Evolutionary conservation across 1,140 invertebrate genomes (phyloP).

Genomic region (Lepidostoma basale): DNA sequence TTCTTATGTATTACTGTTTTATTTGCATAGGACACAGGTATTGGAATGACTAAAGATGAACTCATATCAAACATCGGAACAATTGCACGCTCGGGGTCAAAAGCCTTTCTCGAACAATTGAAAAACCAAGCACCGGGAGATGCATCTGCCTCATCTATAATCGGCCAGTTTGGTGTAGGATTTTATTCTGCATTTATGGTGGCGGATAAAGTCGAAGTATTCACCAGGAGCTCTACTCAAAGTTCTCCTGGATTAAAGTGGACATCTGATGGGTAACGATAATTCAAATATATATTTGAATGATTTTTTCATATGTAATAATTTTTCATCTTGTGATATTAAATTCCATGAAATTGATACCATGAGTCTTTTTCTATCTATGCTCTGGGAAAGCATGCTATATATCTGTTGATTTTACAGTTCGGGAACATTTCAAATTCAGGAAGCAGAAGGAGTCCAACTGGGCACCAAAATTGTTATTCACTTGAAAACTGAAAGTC

Average conservation of each 20-base stretch:
- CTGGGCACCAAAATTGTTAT: slow-evolving; percentile 93
- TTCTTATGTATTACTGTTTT: not conserved
- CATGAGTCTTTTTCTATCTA: too few relatives aligned
- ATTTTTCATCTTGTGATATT: too few relatives aligned
- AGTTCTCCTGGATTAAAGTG: slow-evolving; percentile 79
- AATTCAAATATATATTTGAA: not conserved
- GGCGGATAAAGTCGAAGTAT: slow-evolving; percentile 92
- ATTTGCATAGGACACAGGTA: slow-evolving; percentile 77
- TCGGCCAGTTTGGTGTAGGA: slow-evolving; percentile 98
- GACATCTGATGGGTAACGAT: slow-evolving; percentile 82
- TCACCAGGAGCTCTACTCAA: slow-evolving; percentile 69
- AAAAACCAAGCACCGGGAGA: slow-evolving; percentile 70
- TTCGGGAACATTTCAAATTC: slow-evolving; percentile 87
- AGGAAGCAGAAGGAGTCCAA: slow-evolving; percentile 81
- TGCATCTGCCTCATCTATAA: slow-evolving; percentile 77
- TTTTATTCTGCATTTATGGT: slow-evolving; percentile 99
- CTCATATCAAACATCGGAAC: slow-evolving; percentile 90
- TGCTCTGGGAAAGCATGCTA: too few relatives aligned
- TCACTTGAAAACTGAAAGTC: slow-evolving; percentile 83
- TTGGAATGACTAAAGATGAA: slow-evolving; percentile 94
- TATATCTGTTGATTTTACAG: slow-evolving; percentile 66
- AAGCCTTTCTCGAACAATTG: slow-evolving; percentile 89
- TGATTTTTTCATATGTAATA: too few relatives aligned
- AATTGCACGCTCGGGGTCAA: slow-evolving; percentile 94
- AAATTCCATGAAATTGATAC: not conserved